Percentiles rank a stretch among this genome's conserved stretches.
phyloP scores from a whole-genome alignment of 2,797 vertebrate species.

The Gymnothorax javanicus region DNA sequence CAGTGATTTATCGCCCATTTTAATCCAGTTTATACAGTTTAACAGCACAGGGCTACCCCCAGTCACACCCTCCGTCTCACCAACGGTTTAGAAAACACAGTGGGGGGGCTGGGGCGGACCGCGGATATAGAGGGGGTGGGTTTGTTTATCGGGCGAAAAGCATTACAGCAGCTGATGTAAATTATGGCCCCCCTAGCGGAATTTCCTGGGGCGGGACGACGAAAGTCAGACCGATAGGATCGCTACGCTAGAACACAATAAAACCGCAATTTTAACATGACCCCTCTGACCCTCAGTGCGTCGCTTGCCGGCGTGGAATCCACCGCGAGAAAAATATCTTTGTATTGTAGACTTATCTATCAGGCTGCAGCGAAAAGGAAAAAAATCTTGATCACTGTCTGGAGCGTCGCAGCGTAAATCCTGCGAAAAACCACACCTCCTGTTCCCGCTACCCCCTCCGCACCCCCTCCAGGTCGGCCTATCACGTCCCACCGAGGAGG shows the following conservation, averaged over 20 bases:
- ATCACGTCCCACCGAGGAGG: conserved; percentile 49
- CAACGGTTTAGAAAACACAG: conserved; percentile 11
- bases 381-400: conserved; percentile 9
- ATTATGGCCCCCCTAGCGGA: conserved; percentile 12
- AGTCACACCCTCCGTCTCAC: not conserved
- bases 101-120: not conserved
- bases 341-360: not conserved
- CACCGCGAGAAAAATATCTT: not conserved
- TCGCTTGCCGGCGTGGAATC: not conserved
- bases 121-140: not conserved
- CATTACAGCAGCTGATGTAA: conserved; percentile 24
- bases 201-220: not conserved
- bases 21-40: conserved; percentile 16
- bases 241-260: not conserved
- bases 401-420: conserved; percentile 13
- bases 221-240: not conserved
- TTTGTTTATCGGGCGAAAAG: conserved; percentile 16
- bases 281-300: not conserved
- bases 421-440: not conserved
- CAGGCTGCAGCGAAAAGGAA: not conserved
- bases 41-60: not conserved
- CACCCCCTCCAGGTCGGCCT: conserved; percentile 33
- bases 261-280: not conserved
- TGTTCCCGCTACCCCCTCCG: not conserved
- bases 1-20: not conserved